Conservation (phyloP, 2,113 vertebrate species). For the Brachyistius frenatus region DNA sequence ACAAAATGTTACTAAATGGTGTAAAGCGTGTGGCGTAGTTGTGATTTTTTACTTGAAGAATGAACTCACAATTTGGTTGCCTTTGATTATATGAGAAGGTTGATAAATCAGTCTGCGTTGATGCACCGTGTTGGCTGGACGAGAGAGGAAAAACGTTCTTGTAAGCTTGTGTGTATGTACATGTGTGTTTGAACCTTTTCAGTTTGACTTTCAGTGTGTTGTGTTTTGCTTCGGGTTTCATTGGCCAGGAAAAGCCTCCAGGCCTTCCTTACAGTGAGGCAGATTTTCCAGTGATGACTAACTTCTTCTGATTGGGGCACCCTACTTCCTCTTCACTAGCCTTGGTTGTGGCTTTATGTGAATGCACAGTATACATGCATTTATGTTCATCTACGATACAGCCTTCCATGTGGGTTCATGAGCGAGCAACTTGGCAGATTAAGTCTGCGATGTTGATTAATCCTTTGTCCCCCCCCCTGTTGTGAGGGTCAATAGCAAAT, state of each 20-base stretch:
- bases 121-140: conserved; percentile 6
- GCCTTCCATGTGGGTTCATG: background rate
- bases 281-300: conserved; percentile 83
- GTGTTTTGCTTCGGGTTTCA: conserved; percentile 68
- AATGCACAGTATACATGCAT: conserved; percentile 20
- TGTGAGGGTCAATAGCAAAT: conserved; percentile 9
- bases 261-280: conserved; percentile 60
- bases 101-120: conserved; percentile 13
- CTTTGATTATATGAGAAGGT: conserved; percentile 40
- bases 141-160: conserved; percentile 8
- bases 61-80: conserved; percentile 13
- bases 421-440: background rate
- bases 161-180: conserved; percentile 31
- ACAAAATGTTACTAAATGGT: background rate
- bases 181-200: conserved; percentile 20
- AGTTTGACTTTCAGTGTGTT: conserved; percentile 48
- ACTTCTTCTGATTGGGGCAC: conserved; percentile 66
- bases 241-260: conserved; percentile 67
- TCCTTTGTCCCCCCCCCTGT: background rate
- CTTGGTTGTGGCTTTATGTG: conserved; percentile 40
- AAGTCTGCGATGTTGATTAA: background rate
- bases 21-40: background rate
- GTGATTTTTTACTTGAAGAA: background rate
- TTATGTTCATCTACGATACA: background rate
- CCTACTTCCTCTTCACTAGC: conserved; percentile 47